These are phyloP conservation scores for Parazoanthus darwini DNA, from an alignment of 92 coral and sea anemone species.

Conservation along the genomic window DNA sequence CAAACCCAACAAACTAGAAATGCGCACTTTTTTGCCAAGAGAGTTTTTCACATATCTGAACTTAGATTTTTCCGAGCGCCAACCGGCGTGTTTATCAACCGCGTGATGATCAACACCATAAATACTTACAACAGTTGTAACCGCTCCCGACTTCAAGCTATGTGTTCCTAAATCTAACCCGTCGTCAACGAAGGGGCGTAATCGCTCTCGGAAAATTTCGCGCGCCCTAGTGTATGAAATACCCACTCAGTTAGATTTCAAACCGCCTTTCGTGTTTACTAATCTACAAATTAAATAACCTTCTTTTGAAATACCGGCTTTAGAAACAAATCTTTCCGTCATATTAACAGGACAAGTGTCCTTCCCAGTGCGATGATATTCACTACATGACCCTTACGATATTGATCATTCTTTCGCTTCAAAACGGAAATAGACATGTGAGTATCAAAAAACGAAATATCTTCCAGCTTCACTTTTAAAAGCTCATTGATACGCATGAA, in stretches of 20 bases:
- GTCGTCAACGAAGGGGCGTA: slow-evolving; percentile 5
- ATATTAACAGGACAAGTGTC: slow-evolving; percentile 6
- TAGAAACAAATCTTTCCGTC: slow-evolving; percentile 18
- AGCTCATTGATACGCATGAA: slow-evolving; percentile 36
- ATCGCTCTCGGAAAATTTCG: slow-evolving; percentile 18
- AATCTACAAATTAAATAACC: slow-evolving; percentile 10
- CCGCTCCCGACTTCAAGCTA: slow-evolving; percentile 16
- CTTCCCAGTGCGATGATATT: not conserved
- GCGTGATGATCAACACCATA: not conserved
- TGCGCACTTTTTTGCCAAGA: not conserved
- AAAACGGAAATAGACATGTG: not conserved
- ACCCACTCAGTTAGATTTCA: slow-evolving; percentile 15
- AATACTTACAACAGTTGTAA: not conserved
- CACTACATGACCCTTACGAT: not conserved
- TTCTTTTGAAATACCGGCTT: not conserved
- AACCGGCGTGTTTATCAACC: slow-evolving; percentile 37
- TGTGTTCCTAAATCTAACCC: slow-evolving; percentile 17
- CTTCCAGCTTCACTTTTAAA: slow-evolving; percentile 19
- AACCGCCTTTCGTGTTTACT: not conserved
- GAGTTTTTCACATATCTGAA: slow-evolving; percentile 24
- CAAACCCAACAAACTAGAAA: slow-evolving; percentile 15
- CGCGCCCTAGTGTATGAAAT: slow-evolving; percentile 42
- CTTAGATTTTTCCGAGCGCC: slow-evolving; percentile 28
- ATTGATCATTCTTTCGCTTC: not conserved
- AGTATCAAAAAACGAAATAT: slow-evolving; percentile 16